Base-by-base conservation (phyloP, 1,140 invertebrate genomes). In the Drosophila busckii region DNA sequence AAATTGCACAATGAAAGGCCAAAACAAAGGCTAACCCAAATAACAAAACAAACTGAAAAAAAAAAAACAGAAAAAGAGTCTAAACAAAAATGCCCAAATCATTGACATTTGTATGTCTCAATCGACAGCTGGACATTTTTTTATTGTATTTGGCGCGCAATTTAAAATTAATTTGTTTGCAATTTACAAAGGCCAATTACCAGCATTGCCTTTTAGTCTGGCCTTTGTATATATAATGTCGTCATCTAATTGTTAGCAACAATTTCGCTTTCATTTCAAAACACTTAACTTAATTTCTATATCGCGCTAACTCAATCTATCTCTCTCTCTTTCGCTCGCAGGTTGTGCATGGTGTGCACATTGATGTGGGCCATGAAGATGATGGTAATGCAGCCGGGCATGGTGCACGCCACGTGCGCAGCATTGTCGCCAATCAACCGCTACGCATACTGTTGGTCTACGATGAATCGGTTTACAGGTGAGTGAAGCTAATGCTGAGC, bases 391-490 rank as follows among this genome's bases (percentile, higher is more conserved):
- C 69, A 46, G 37, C 90, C 92, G 2, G 88, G 88, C 17, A 97
- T 88, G 87, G 93, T 64, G 91, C 97, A 59, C 93, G 91, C 68
- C 96, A 95, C n/a, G n/a, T n/a, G 87, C 89, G 96, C 44, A 96
- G 94, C 87, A 20, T 66, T 25, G 91, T 93, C 55, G 84, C 64
- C 40, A 92, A 94, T 88, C 95, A 97, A 80, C 94, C 93, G 1
- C 89, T 98, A 40, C 90, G 96, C 71, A 97, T 98, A 68, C 91
- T 96, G 60, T 90, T 97, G 54, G 93, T 93, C 82, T 98, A 97
- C 87, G 97, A 98, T 86, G 90, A 93, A 52, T 97, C 95, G 84
- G 93, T 98, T 37, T 93, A 94, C 88, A 93, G 92, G 95, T 96
- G 86, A 90, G 91, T 35, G 23, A 49, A 29, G 8, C 25, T 20